Evolutionary conservation across 53 echinoderm and acorn worm genomes (phyloP), one percentile per base, ranked within the genome.

Genomic region (Zoroaster sp.): DNA sequence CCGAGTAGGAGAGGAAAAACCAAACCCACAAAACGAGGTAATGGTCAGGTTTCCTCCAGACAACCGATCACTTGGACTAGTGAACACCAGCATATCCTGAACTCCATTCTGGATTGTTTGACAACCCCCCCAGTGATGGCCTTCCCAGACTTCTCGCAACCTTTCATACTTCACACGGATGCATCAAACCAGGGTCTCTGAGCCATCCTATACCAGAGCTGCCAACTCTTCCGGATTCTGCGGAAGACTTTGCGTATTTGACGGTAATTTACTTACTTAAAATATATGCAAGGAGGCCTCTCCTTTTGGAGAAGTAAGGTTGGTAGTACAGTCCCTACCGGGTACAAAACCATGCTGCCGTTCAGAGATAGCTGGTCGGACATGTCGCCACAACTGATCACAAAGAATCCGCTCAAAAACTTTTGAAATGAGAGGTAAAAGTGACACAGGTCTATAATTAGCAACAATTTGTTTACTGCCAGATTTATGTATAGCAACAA

Each of bases 191-290:
- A 89, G 14, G 92, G 92, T 11, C 55, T 93, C 5, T 89, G 89
- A 38, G 93, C 93, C 10, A 90, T 93, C 14, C 72, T 93, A 15
- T 89, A 89, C 77, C 93, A 93, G n/a, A n/a, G n/a, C n/a, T n/a
- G n/a, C n/a, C n/a, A n/a, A n/a, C n/a, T n/a, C n/a, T n/a, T n/a
- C n/a, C n/a, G n/a, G n/a, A n/a, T n/a, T n/a, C n/a, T n/a, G n/a
- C n/a, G n/a, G n/a, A n/a, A n/a, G n/a, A n/a, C n/a, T n/a, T n/a
- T n/a, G n/a, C n/a, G n/a, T n/a, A n/a, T n/a, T n/a, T n/a, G n/a
- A n/a, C n/a, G n/a, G n/a, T n/a, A n/a, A n/a, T n/a, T n/a, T n/a
- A n/a, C n/a, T n/a, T n/a, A n/a, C n/a, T n/a, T n/a, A n/a, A n/a
- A n/a, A n/a, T n/a, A n/a, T n/a, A n/a, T n/a, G n/a, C n/a, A n/a